Evolutionary conservation across 2,113 vertebrate genomes (phyloP).

Genomic region (Onychostruthus taczanowskii): DNA sequence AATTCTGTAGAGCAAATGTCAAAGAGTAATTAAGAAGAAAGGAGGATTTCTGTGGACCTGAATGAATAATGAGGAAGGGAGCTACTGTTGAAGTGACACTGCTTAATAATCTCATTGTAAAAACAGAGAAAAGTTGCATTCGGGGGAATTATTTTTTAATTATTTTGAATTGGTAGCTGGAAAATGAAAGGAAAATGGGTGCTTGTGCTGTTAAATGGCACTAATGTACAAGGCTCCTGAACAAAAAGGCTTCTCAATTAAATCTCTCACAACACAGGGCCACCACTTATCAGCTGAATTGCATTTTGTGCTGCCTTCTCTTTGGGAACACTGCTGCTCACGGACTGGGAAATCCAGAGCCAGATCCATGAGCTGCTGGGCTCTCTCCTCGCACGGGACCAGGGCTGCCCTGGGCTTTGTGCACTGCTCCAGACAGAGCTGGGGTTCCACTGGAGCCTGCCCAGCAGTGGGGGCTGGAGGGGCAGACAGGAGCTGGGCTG

Average conservation of each 20-base stretch:
- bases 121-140: constrained; percentile 34
- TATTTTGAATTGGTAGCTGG: constrained; percentile 36
- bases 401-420: neutral
- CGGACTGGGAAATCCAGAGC: neutral
- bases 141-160: constrained; percentile 47
- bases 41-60: neutral
- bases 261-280: neutral
- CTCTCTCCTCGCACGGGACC: neutral
- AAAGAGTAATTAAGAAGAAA: constrained; percentile 44
- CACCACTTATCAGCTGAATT: constrained; percentile 14
- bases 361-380: neutral
- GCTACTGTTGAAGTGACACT: neutral
- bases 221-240: constrained; percentile 22
- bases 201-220: constrained; percentile 11
- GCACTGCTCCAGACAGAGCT: rapidly evolving
- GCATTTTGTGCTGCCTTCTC: neutral
- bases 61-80: constrained; percentile 16
- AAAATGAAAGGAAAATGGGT: constrained; percentile 32
- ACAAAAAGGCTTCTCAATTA: constrained; percentile 32
- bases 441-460: rapidly evolving
- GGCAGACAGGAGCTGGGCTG: too few species aligned
- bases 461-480: rapidly evolving
- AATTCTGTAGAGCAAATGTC: constrained; percentile 23
- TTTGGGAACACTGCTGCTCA: neutral
- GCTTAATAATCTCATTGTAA: constrained; percentile 43